Evolutionary conservation across 2,113 vertebrate species (phyloP).

Genomic region (Stictonetta naevosa): DNA sequence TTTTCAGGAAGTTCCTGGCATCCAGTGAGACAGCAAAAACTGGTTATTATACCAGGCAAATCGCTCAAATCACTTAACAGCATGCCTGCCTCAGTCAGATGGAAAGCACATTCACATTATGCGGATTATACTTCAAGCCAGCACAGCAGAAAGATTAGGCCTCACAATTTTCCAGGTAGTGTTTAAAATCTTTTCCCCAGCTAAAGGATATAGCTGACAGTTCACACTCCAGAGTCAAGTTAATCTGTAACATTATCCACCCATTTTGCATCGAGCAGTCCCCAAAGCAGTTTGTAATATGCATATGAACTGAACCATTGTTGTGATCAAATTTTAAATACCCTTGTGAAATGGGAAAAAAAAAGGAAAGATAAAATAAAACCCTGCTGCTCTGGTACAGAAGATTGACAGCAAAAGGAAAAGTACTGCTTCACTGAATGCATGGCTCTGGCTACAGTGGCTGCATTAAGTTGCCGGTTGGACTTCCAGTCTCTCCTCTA

Average conservation of each 20-base stretch:
- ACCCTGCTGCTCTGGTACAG: slow-evolving; percentile 51
- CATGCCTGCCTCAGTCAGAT: slow-evolving; percentile 62
- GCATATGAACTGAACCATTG: slow-evolving; percentile 79
- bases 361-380: slow-evolving; percentile 73
- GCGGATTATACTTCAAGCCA: slow-evolving; percentile 69
- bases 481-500: slow-evolving; percentile 50
- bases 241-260: slow-evolving; percentile 76
- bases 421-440: slow-evolving; percentile 57
- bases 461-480: slow-evolving; percentile 49
- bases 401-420: slow-evolving; percentile 64
- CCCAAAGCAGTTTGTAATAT: slow-evolving; percentile 75
- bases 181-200: slow-evolving; percentile 76
- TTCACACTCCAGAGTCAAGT: slow-evolving; percentile 73
- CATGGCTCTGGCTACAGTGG: slow-evolving; percentile 51
- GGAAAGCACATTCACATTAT: slow-evolving; percentile 72
- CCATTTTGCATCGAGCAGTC: slow-evolving; percentile 68
- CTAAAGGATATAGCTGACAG: slow-evolving; percentile 71
- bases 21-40: slow-evolving; percentile 63
- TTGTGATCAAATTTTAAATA: slow-evolving; percentile 79
- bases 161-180: slow-evolving; percentile 68
- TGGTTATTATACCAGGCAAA: slow-evolving; percentile 71
- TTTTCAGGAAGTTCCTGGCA: slow-evolving; percentile 71
- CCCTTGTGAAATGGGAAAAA: slow-evolving; percentile 65
- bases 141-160: slow-evolving; percentile 72
- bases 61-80: slow-evolving; percentile 74